These are phyloP conservation scores for Oreochromis tanganicae DNA, from an alignment of 2,113 vertebrate species.

Conservation along the genomic window DNA sequence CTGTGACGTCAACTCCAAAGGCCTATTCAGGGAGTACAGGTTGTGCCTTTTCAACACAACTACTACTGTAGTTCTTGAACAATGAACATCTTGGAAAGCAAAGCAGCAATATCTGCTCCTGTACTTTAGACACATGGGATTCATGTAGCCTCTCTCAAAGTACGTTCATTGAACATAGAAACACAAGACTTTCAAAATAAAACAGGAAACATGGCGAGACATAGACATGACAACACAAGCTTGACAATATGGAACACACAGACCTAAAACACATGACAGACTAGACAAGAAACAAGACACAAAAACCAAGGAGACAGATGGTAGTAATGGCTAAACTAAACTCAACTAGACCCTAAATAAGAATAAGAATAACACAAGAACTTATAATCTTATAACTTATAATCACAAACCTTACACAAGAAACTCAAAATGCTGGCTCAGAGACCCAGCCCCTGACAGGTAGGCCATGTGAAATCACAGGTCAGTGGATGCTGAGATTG, in stretches of 20 bases:
- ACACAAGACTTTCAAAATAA: not conserved
- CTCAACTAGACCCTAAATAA: not conserved
- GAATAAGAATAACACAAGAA: not conserved
- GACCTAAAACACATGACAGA: not conserved
- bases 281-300: not conserved
- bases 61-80: not conserved
- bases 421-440: not conserved
- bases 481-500: not conserved
- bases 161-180: not conserved
- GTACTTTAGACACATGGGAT: too few relatives aligned
- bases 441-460: not conserved
- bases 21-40: not conserved
- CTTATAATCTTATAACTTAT: too few relatives aligned
- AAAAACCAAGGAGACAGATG: not conserved
- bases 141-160: too few relatives aligned
- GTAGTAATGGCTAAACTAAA: fast-evolving
- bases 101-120: too few relatives aligned
- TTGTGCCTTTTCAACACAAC: not conserved
- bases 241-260: not conserved
- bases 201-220: not conserved
- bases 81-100: too few relatives aligned
- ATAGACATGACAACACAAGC: not conserved
- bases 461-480: not conserved
- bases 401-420: not conserved
- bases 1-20: not conserved